Evolutionary conservation across 2,113 vertebrate species (phyloP).

Genomic region (sheep (Ovis aries)): ARS-UI_Ramb_v3.0 NC_056068.1:70568001-70568500

Average conservation of each 20-base stretch:
- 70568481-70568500: rapidly evolving
- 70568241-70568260: not conserved
- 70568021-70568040: not conserved
- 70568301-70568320: not conserved
- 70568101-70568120: not conserved
- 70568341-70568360: no score
- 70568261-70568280: not conserved
- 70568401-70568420: no score
- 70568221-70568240: not conserved
- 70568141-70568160: not conserved
- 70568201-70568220: not conserved
- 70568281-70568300: not conserved
- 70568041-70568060: not conserved
- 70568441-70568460: no score
- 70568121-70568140: not conserved
- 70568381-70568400: no score
- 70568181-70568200: not conserved
- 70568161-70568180: not conserved
- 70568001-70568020: not conserved
- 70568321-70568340: not conserved
- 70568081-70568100: not conserved
- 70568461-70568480: no score
- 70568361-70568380: no score
- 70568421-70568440: no score
- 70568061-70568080: not conserved